These are phyloP conservation scores for Caprella mutica DNA, from an alignment of 2,888 invertebrate genomes.

Conservation along the genomic window DNA sequence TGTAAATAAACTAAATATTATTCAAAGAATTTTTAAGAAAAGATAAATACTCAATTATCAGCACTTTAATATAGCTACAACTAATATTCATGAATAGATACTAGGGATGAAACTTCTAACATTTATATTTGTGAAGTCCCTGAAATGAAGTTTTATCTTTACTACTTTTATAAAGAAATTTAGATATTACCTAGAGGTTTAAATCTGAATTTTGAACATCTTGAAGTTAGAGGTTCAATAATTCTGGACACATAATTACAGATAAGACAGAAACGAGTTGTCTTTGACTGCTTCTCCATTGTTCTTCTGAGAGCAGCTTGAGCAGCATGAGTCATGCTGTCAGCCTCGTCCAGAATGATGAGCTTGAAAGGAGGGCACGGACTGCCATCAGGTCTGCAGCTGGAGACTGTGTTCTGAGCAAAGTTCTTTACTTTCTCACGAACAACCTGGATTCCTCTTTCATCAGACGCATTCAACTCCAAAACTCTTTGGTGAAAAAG, in stretches of 20 bases:
- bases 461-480: conserved; percentile 96
- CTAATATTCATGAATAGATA: too few species aligned
- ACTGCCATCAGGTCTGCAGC: conserved; percentile 47
- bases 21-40: too few species aligned
- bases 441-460: conserved; percentile 93
- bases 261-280: conserved; percentile 91
- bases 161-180: too few species aligned
- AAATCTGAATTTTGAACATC: conserved; percentile 96
- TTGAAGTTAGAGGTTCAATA: conserved; percentile 91
- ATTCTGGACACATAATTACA: conserved; percentile 98
- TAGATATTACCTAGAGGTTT: conserved; percentile 66
- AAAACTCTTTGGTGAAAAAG: conserved; percentile 53
- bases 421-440: conserved; percentile 93
- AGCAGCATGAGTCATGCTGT: conserved; percentile 95
- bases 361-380: conserved; percentile 92
- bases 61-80: too few species aligned
- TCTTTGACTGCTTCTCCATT: conserved; percentile 90
- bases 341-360: conserved; percentile 94
- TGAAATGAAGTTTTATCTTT: too few species aligned
- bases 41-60: too few species aligned
- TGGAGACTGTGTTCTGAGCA: conserved; percentile 64
- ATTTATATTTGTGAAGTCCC: too few species aligned
- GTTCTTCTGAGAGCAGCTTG: conserved; percentile 92
- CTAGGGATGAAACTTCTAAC: too few species aligned
- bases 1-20: too few species aligned